Percentiles rank a stretch among this genome's conserved stretches.
Evolutionary conservation across 2,797 vertebrate species (phyloP).

Genomic region (Coracias cyanogaster): DNA sequence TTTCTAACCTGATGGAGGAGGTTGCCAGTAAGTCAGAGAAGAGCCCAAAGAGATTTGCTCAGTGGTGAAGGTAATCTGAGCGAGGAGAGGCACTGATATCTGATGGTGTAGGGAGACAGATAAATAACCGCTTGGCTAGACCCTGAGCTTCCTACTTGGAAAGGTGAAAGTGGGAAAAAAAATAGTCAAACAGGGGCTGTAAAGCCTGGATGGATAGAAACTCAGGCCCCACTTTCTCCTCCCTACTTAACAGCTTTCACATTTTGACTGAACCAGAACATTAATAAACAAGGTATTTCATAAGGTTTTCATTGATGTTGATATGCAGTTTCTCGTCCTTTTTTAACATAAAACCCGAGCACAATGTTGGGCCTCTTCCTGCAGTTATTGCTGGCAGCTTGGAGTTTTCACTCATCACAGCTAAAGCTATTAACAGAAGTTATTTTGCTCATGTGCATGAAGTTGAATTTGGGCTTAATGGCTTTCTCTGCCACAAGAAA

Average conservation of each 20-base stretch:
- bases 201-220: not conserved
- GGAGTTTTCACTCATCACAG: not conserved
- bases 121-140: not conserved
- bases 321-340: not conserved
- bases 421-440: slow-evolving; percentile 4
- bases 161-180: not conserved
- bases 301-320: not conserved
- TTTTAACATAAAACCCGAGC: slow-evolving; percentile 10
- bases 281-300: slow-evolving; percentile 24
- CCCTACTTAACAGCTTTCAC: not conserved
- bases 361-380: not conserved
- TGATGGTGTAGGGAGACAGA: not conserved
- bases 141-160: not conserved
- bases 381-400: not conserved
- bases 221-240: not conserved
- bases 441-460: not conserved
- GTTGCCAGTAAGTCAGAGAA: not conserved
- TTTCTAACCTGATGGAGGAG: not conserved
- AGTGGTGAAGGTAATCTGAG: not conserved
- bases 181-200: not conserved
- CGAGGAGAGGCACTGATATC: not conserved
- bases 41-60: not conserved
- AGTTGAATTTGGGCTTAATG: not conserved
- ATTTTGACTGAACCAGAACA: not conserved
- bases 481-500: not conserved